Conservation (phyloP, 2,888 invertebrate species). For the Fissipunctia ypsillon region DNA sequence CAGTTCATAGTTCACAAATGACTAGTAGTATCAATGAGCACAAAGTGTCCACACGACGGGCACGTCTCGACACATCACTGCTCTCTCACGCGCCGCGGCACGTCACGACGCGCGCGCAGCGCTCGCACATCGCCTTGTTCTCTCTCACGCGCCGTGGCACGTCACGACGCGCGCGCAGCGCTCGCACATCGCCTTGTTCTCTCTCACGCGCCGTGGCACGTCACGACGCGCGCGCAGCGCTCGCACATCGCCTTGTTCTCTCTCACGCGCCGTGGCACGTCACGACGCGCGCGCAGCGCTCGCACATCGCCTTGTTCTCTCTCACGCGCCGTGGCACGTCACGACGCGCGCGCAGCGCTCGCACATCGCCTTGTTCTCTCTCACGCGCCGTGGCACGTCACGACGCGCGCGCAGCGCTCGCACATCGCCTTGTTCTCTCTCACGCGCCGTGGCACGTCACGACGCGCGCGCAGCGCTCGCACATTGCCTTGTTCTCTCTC, state of each 20-base stretch:
- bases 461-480: neutral
- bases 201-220: neutral
- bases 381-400: neutral
- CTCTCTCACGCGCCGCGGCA: neutral
- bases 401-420: neutral
- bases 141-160: neutral
- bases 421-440: neutral
- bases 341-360: neutral
- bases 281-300: neutral
- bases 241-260: neutral
- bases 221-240: neutral
- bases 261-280: neutral
- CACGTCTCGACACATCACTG: slow-evolving; percentile 7
- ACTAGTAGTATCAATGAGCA: slow-evolving; percentile 24
- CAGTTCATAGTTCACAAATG: slow-evolving; percentile 32
- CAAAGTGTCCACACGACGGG: slow-evolving; percentile 17
- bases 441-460: neutral
- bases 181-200: neutral
- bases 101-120: neutral
- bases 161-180: neutral
- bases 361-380: neutral
- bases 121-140: neutral
- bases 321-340: neutral
- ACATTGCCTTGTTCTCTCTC: neutral
- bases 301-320: neutral